A percentile compares a stretch with the other conserved stretches of the same genome.
These are phyloP conservation scores for Argyrosomus japonicus DNA, from an alignment of 2,113 vertebrate genomes.

Conservation along the genomic window DNA sequence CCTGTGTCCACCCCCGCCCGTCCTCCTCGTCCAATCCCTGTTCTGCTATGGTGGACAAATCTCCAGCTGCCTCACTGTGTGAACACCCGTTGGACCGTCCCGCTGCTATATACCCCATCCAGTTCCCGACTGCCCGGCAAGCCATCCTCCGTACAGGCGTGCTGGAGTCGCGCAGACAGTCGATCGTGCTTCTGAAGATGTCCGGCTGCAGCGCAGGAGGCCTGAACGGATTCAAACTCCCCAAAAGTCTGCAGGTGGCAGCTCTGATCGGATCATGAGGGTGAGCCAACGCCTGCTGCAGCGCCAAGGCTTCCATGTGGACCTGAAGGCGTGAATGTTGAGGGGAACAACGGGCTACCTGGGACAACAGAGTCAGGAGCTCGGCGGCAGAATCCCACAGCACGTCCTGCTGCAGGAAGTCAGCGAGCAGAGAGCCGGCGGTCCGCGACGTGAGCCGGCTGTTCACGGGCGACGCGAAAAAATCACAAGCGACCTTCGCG, in stretches of 20 bases:
- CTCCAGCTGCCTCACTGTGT: conserved; percentile 2
- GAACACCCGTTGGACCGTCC: background rate
- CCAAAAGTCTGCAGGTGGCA: conserved; percentile 87
- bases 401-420: conserved; percentile 72
- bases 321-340: conserved; percentile 68
- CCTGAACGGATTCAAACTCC: conserved; percentile 78
- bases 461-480: conserved; percentile 68
- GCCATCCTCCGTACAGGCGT: conserved; percentile 72
- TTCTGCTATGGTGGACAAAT: conserved; percentile 6
- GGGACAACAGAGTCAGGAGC: conserved; percentile 88
- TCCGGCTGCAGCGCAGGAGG: conserved; percentile 20
- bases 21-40: conserved; percentile 23
- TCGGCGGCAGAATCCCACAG: conserved; percentile 81
- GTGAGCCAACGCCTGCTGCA: conserved; percentile 82
- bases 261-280: conserved; percentile 81
- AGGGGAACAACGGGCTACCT: conserved; percentile 77
- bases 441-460: conserved; percentile 46
- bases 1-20: conserved; percentile 68
- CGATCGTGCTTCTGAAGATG: conserved; percentile 74
- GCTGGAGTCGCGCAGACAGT: conserved; percentile 70
- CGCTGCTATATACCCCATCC: conserved; percentile 73
- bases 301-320: conserved; percentile 70
- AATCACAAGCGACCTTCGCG: conserved; percentile 67
- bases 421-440: conserved; percentile 78
- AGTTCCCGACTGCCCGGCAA: conserved; percentile 80